Evolutionary conservation across 2,113 vertebrate genomes (phyloP), one percentile per base, ranked within the genome.

Genomic region (Amia ocellicauda): DNA sequence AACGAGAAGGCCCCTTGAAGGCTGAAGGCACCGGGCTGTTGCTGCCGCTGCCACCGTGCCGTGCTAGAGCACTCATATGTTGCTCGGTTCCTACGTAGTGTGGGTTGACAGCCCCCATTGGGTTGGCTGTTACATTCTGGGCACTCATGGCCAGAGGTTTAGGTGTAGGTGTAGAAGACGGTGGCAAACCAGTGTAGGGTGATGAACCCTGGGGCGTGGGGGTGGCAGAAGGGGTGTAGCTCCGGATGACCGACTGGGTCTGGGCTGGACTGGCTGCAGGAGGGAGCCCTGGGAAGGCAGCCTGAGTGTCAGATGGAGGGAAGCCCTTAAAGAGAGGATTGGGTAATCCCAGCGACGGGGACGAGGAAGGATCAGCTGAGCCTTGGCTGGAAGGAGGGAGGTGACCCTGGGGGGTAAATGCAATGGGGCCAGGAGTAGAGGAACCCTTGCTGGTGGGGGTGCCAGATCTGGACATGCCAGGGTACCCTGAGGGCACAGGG

Each of bases 1-100:
- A 85, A 49, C 91, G 92, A 22, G 93, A 84, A 1, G 94, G 90
- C 55, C 94, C 93, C 75, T 94, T 98, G 78, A 98, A 98, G 58
- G 93, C 94, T 0, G 95, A 97, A 19, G 88, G 91, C 2, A 94
- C 90, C 0, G 96, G 95, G 69, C 96, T 98, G 72, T 81, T 62
- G 79, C 83, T 80, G 73, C 85, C 71, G 69, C 82, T 79, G 86
- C 78, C 53, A 43, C 64, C 3, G 7, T 88, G 92, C 68, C 89
- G 87, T 23, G 88, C 86, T 0, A 91, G 53, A 54, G 80, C 67
- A 29, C 78, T 68, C 2, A 86, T 68, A 28, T 80, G 85, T 23
- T 88, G 67, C 26, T 89, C 88, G 4, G 78, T 84, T 59, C 79
- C 41, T 26, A 82, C 80, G 3, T 53, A 76, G 45, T 2, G 64